phyloP scores from a whole-genome alignment of 2,797 vertebrate species.

The Heliangelus exortis region DNA sequence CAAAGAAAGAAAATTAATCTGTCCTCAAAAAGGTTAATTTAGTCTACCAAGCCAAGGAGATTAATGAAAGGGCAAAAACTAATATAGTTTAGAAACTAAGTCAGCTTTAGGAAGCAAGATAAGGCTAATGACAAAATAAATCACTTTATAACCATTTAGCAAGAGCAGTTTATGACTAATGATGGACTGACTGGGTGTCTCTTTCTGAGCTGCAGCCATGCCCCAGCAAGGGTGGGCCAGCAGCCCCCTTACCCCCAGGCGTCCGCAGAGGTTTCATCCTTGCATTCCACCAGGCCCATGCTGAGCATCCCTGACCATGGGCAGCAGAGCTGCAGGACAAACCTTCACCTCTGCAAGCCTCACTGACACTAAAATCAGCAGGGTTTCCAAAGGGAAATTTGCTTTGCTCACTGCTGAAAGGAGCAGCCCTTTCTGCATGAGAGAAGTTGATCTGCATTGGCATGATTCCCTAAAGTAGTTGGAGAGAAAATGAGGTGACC shows the following conservation, averaged over 20 bases:
- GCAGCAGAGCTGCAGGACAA: neutral
- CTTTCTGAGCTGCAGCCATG: neutral
- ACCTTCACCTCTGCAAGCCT: neutral
- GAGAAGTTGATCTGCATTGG: neutral
- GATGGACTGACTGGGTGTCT: neutral
- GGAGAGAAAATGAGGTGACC: neutral
- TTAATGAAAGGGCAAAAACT: slow-evolving; percentile 18
- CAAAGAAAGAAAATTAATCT: neutral
- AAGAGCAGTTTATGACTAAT: neutral
- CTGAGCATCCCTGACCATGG: fast-evolving
- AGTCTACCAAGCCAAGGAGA: neutral
- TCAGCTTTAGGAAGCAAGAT: slow-evolving; percentile 49
- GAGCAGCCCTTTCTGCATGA: neutral
- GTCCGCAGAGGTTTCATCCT: neutral
- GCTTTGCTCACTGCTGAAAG: neutral
- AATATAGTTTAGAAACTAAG: slow-evolving; percentile 44
- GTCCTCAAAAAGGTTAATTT: slow-evolving; percentile 4
- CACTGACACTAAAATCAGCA: neutral
- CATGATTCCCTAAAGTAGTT: neutral
- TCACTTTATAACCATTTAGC: slow-evolving; percentile 31
- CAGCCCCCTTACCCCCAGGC: neutral
- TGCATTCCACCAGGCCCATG: fast-evolving
- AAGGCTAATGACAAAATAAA: slow-evolving; percentile 58
- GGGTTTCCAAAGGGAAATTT: neutral
- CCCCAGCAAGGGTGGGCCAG: neutral